phyloP scores from a whole-genome alignment of 2,888 invertebrate genomes.

The Andrena trimmerana region DNA sequence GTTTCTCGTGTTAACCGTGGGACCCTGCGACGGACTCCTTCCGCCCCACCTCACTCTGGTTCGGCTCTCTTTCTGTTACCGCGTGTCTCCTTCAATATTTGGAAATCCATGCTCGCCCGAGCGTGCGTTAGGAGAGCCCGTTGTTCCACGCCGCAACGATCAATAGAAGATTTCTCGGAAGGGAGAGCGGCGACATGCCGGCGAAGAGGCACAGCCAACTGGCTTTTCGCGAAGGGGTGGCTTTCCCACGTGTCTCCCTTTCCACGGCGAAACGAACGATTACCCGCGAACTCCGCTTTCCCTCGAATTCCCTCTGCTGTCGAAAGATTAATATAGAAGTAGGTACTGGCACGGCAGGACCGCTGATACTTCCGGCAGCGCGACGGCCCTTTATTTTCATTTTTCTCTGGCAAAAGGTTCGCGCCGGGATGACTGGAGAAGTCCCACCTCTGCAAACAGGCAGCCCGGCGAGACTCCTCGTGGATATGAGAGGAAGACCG shows the following conservation, averaged over 20 bases:
- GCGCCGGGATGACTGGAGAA: conserved; percentile 54
- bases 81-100: conserved; percentile 76
- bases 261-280: neutral
- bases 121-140: conserved; percentile 33
- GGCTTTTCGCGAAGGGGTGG: too few species aligned
- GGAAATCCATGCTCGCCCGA: conserved; percentile 67
- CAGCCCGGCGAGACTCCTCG: conserved; percentile 45
- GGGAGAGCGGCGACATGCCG: neutral
- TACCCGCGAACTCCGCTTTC: neutral
- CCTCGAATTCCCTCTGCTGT: conserved; percentile 23
- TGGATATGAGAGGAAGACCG: conserved; percentile 44
- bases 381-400: conserved; percentile 48
- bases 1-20: conserved; percentile 79
- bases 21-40: conserved; percentile 59
- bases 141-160: neutral
- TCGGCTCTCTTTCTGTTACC: conserved; percentile 40
- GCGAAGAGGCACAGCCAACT: neutral
- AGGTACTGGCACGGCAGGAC: conserved; percentile 52
- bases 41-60: conserved; percentile 29
- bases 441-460: conserved; percentile 62
- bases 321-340: conserved; percentile 61
- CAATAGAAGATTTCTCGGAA: conserved; percentile 24
- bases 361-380: conserved; percentile 71
- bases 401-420: conserved; percentile 42
- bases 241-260: too few species aligned